phyloP scores from a whole-genome alignment of 1,140 invertebrate species.

The Diachasmimorpha longicaudata region DNA sequence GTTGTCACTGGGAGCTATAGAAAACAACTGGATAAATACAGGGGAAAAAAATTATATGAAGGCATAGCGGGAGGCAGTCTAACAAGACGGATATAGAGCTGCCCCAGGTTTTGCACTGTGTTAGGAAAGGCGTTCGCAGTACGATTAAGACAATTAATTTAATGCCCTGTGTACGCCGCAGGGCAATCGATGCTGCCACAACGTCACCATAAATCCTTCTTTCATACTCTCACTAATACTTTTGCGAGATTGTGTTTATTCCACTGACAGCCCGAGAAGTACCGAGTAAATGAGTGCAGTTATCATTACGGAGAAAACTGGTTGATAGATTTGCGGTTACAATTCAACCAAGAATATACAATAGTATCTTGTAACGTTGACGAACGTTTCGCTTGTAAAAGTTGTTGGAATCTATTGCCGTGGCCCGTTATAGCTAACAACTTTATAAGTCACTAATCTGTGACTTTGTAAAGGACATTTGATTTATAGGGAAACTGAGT shows the following conservation, averaged over 20 bases:
- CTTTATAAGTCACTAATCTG: conserved; percentile 23
- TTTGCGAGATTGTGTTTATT: not conserved
- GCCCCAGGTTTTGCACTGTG: not conserved
- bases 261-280: not conserved
- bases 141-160: conserved; percentile 59
- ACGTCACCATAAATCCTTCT: conserved; percentile 6
- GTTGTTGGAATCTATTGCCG: not conserved
- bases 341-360: conserved; percentile 13
- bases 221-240: not conserved
- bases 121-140: conserved; percentile 45
- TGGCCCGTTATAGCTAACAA: conserved; percentile 19
- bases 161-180: conserved; percentile 37
- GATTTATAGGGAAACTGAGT: not conserved
- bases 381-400: not conserved
- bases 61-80: not conserved
- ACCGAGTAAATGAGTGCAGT: conserved; percentile 22
- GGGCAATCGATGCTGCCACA: conserved; percentile 6
- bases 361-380: not conserved
- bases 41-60: not conserved
- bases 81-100: not conserved
- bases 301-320: conserved; percentile 25
- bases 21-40: not conserved
- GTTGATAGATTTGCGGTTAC: conserved; percentile 9
- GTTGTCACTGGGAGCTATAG: not conserved
- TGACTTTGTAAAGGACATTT: not conserved